Conservation (phyloP, 2,113 vertebrate genomes). For the Brachypteracias leptosomus region DNA sequence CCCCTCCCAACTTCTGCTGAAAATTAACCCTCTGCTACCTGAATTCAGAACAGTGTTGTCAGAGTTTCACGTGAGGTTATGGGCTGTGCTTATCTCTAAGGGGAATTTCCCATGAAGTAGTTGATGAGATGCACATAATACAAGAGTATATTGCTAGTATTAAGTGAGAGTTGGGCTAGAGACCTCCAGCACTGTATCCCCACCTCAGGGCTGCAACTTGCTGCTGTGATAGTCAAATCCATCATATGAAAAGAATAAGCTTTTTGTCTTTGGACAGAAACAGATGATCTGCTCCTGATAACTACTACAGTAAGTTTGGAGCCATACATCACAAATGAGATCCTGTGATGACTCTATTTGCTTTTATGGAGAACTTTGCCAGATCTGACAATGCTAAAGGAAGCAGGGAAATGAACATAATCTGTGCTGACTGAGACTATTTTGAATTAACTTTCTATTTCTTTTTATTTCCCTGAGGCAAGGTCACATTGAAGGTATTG, state of each 20-base stretch:
- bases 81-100: not conserved
- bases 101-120: not conserved
- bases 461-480: conserved; percentile 42
- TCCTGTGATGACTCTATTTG: not conserved
- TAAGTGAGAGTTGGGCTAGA: not conserved
- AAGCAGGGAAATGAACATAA: conserved; percentile 13
- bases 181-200: not conserved
- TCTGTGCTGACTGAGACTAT: conserved; percentile 9
- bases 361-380: conserved; percentile 4
- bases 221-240: not conserved
- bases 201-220: not conserved
- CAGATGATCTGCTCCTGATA: not conserved
- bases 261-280: not conserved
- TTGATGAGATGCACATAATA: accelerated
- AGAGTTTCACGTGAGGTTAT: not conserved
- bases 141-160: not conserved
- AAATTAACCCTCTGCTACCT: no score
- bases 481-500: not conserved
- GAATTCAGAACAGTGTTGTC: no score
- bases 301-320: not conserved
- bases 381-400: not conserved
- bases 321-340: not conserved
- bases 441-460: conserved; percentile 45
- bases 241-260: not conserved
- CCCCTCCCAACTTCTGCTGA: no score